Base-by-base conservation (phyloP, 2,797 vertebrate species). In the Austrolebias charrua region DNA sequence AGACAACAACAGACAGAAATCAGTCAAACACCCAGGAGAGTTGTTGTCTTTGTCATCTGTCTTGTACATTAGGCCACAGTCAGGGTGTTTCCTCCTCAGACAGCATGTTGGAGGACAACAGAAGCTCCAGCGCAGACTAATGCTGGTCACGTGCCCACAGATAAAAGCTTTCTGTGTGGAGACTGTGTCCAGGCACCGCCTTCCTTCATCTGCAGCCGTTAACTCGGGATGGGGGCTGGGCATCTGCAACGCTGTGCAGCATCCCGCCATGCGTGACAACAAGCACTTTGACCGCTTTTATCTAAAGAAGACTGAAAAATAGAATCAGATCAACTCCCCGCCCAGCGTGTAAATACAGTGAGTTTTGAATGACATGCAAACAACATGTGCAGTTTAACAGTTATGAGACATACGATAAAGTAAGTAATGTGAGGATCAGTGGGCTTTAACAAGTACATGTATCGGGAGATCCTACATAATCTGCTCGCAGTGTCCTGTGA, bases 111-210 rank as follows among this genome's bases (percentile, higher is more conserved):
- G 1, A 19, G 65, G 18, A 62, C 56, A 61, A 62, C 87, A 87
- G 81, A 84, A 85, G 79, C 81, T 76, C 40, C 71, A 59, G 66
- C 68, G 63, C 65, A 63, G 58, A 43, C 55, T 77, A 78, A 71
- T 74, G 64, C 81, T 77, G 62, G 72, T 72, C 90, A 92, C 49
- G 80, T 92, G 90, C 85, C 74, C 6, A n/a, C 66, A 82, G 82
- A 90, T 90, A 89, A 89, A 90, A 82, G 84, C 69, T 6, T 75
- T 81, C 79, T 79, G 61, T 89, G 81, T 78, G 73, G 81, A 82
- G 78, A 78, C 86, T 55, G 91, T 91, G 80, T 86, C 92, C 71
- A 84, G 80, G 91, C 91, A 92, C 92, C 91, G 61, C 60, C 29
- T 40, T 78, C 74, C 82, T 91, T 91, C 89, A 90, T 89, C 76